Base-by-base conservation (phyloP, 1,140 invertebrate genomes). In the Elymnias hypermnestra region DNA sequence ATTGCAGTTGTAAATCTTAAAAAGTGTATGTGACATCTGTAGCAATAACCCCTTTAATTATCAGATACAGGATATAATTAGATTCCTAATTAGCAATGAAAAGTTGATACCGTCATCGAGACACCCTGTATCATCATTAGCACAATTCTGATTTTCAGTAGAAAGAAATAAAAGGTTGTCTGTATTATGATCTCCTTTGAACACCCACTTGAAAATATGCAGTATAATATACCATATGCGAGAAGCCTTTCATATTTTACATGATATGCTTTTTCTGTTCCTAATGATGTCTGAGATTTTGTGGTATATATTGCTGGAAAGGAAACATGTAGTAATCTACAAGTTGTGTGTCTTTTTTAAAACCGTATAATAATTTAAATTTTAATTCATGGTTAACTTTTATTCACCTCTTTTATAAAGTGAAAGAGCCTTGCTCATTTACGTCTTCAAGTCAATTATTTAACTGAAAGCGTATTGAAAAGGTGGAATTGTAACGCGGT, bases 51-150 rank as follows among this genome's bases (percentile, higher is more conserved):
- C 31, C 8, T 7, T 17, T 28, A n/a, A n/a, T 21, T 15, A 25
- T 21, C 9, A 8, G 2, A 23, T 46, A 14, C 15, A 17, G 1
- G 22, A 25, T 37, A 21, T 50, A 50, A 50, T 50, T 50, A 43
- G 23, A 35, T 8, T 10, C n/a, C 23, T 50, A 42, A 50, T 43
- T 50, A 50, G 39, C 18, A 37, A 26, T 42, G 19, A 49, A 33
- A 36, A 17, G 22, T 10, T 23, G 14, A 33, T 38, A 9, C 12
- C 7, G 14, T 29, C 22, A 45, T 37, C 23, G 33, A 25, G 42
- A 22, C 28, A 33, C 7, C 14, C 8, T 26, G n/a, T 10, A 29
- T 22, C 21, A 15, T 25, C 22, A 35, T 46, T 45, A 25, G 22
- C 19, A 7, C 4, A n/a, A 10, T 17, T 9, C 13, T 2, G n/a